Base-by-base conservation (phyloP, 2,797 vertebrate genomes). In the Enteromius trimaculatus region DNA sequence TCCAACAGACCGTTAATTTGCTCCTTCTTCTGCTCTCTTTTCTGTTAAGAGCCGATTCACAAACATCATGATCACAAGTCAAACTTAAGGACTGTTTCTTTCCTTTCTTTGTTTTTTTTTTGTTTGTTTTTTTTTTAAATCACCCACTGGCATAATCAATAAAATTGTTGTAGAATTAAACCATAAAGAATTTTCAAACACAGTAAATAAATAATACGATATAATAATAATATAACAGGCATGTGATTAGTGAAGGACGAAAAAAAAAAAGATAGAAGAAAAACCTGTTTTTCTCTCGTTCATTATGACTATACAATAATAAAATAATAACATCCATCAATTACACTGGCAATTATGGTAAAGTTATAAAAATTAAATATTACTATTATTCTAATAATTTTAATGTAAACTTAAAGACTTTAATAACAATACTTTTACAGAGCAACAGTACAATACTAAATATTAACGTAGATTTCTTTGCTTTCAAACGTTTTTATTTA, bases 1-100 rank as follows among this genome's bases (percentile, higher is more conserved):
- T 99, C 97, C 70, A 96, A 95, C 84, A 99, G 92, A 77, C 97
- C 98, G 69, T 99, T 99, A 84, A 98, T 97, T 91, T 98, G 97
- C 84, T 99, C 97, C 74, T 96, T 96, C 92, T 98, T 98, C 92
- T 98, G 97, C 82, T 99, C 97, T 88, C 97, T 95, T 92, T 98
- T 99, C 98, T 99, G 92, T 86, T 85, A 58, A 79, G 47, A 21
- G 21, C 6, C 13, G 16, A 75, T 4, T 55, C 37, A 17, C 21
- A 44, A 44, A 70, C 23, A 13, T 23, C 66, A 62, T 31, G 13
- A 7, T 31, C 60, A 64, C 26, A 31, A 64, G 14, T 64, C 26
- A 31, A 64, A 31, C 60, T 31, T 64, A 31, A 31, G 14, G 60
- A 26, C 26, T 1, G 14, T 7, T 62, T 62, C 58, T 62, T 62